Percentiles rank a stretch among this genome's conserved stretches.
Evolutionary conservation across 2,113 vertebrate species (phyloP).

Genomic region (Prunella fulvescens): DNA sequence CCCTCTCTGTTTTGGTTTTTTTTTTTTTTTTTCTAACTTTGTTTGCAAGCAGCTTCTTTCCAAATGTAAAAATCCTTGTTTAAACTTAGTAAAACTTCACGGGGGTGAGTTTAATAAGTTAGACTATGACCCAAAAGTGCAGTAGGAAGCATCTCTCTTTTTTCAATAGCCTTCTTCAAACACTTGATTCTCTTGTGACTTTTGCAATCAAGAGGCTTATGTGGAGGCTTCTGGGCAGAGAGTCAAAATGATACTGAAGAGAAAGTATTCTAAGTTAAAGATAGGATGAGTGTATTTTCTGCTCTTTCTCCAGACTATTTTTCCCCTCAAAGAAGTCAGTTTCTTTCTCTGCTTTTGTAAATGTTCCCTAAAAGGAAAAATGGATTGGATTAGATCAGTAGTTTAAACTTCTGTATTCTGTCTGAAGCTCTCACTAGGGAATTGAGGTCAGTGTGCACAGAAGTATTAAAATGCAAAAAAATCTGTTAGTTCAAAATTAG

Average conservation of each 20-base stretch:
- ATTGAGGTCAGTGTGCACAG: neutral
- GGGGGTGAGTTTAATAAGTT: neutral
- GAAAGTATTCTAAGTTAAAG: neutral
- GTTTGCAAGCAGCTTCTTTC: neutral
- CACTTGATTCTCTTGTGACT: neutral
- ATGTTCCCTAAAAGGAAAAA: neutral
- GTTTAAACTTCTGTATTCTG: neutral
- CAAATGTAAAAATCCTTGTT: neutral
- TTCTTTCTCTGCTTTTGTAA: neutral
- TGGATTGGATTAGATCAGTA: neutral
- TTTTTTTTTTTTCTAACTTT: too few species aligned
- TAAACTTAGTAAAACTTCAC: constrained; percentile 12
- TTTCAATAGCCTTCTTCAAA: neutral
- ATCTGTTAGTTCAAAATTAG: neutral
- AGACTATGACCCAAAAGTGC: neutral
- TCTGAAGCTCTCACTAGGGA: neutral
- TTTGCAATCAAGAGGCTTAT: neutral
- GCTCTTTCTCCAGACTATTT: neutral
- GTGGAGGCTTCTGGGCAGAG: constrained; percentile 26
- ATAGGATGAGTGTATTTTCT: neutral
- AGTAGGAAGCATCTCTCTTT: neutral
- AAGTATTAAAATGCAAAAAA: neutral
- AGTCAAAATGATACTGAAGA: constrained; percentile 16
- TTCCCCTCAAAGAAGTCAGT: neutral
- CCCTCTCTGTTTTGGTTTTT: neutral